These are phyloP conservation scores for Squalus acanthias DNA, from an alignment of 2,797 vertebrate species.

Conservation along the genomic window DNA sequence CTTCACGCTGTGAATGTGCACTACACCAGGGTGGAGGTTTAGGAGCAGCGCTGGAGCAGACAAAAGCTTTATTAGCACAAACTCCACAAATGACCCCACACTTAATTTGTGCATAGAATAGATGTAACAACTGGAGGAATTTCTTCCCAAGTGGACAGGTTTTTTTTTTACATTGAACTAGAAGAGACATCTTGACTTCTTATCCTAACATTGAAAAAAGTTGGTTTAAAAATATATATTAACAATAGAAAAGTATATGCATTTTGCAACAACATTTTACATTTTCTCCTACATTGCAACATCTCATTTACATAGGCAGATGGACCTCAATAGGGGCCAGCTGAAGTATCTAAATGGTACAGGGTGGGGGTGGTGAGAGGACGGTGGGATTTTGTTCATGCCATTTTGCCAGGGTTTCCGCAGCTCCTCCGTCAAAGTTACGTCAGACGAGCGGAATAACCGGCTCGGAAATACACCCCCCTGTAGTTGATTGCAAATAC, in stretches of 20 bases:
- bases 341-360: background rate
- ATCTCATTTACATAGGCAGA: background rate
- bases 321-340: background rate
- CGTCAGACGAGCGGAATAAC: background rate
- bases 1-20: background rate
- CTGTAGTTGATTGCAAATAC: background rate
- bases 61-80: slow-evolving; percentile 2
- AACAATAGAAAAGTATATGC: slow-evolving; percentile 29
- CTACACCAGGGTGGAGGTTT: background rate
- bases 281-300: background rate
- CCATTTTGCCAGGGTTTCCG: background rate
- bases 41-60: background rate
- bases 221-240: slow-evolving; percentile 32
- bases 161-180: background rate
- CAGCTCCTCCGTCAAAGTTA: background rate
- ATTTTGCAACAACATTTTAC: slow-evolving; percentile 15
- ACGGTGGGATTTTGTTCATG: background rate
- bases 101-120: background rate
- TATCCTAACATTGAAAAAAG: slow-evolving; percentile 9
- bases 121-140: background rate
- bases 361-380: no score
- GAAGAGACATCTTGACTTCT: background rate
- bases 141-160: background rate
- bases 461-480: no score
- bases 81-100: background rate